Base-by-base conservation (phyloP, 2,113 vertebrate genomes). In the Nycticebus coucang region DNA sequence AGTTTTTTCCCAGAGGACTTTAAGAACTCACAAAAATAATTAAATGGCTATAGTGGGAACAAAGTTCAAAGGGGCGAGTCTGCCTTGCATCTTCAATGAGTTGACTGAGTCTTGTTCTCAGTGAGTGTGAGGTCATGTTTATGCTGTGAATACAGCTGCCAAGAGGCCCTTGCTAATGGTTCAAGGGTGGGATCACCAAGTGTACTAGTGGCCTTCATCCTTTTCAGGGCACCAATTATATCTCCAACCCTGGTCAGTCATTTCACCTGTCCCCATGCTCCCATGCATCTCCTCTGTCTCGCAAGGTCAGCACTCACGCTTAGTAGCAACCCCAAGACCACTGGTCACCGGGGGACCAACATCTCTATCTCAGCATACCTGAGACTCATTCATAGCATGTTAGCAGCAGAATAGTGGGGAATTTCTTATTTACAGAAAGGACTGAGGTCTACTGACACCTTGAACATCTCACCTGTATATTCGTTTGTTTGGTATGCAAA, bases 21-120 rank as follows among this genome's bases (percentile, higher is more conserved):
- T 8, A 95, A 87, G 94, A 68, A 57, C 30, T 96, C 97, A 96
- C 22, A 93, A 96, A 96, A 96, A 96, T 81, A 95, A 96, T 89
- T 97, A 94, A 89, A 94, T 86, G 94, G 68, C 33, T 89, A 50
- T 79, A 66, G 82, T 57, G 21, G 82, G 83, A 88, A 85, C 80
- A 80, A 95, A 98, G 90, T 87, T 97, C 93, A 92, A 77, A 97
- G 89, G 79, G 53, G 80, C 71, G 96, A 66, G 33, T n/a, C 72
- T 77, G 87, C 41, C 50, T 96, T 82, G 86, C 64, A 89, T 87
- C 71, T 71, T 53, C 6, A 95, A 78, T 80, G 72, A 93, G n/a
- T 35, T 83, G 66, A 77, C 33, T 62, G 14, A 30, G 24, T 90
- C 60, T 79, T 86, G 88, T 86, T 93, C 62, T 94, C 14, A 53